Evolutionary conservation across 1,140 invertebrate genomes (phyloP), one percentile per base, ranked within the genome.

Genomic region (Capitella teleta): DNA sequence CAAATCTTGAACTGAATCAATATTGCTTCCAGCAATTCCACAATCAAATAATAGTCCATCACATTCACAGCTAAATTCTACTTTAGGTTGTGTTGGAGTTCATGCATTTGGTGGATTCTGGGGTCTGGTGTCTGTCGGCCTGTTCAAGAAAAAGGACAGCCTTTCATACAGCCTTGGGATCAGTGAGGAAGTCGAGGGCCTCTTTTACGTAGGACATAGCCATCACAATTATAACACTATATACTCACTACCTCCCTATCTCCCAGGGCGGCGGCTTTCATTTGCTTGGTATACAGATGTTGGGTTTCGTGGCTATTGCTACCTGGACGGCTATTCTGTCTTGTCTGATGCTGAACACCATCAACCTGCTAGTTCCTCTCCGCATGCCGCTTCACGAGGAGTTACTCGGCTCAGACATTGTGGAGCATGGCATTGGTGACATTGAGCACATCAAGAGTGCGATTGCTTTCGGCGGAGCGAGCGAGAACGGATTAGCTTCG

Each of bases 51-150:
- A 37, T 37, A 37, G 36, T 37, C 16, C 8, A 2, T 37, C 8
- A 5, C 36, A 18, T 37, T n/a, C 21, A n/a, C 36, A 18, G 8
- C 2, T 2, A 2, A 6, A 26, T 26, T 21, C 10, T 26, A 16
- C 26, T 25, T 25, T 26, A 47, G 45, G 45, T 2, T 47, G 45
- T 36, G 57, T 72, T n/a, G 65, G 69, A 10, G 69, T 72, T 1
- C 69, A 73, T 51, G 70, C 63, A 2, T 56, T 71, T 25, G 65
- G 57, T 16, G 59, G 63, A 19, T 30, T 60, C 1, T 70, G 70
- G 67, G 70, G 69, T 21, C 64, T 70, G 62, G 45, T 70, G 19
- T 53, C 57, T 42, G 67, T 68, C 12, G 67, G 68, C 5, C 56
- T 70, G 6, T 71, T 70, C 43, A 56, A 61, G n/a, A 43, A 65